These are phyloP conservation scores for Alfaro cultratus DNA, from an alignment of 2,797 vertebrate genomes.

Conservation along the genomic window DNA sequence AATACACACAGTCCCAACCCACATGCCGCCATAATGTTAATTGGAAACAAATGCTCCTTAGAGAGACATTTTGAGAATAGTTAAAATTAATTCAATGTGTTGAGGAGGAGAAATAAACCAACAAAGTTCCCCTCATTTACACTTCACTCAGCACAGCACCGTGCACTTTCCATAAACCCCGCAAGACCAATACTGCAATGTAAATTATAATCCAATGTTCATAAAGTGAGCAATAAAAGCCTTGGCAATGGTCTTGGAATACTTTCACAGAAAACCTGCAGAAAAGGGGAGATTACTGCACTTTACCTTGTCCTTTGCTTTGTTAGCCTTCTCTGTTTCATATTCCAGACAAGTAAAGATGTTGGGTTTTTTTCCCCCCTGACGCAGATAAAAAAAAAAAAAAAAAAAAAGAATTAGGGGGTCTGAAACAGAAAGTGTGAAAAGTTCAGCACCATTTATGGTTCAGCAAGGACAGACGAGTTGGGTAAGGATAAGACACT, in stretches of 20 bases:
- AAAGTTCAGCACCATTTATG: conserved; percentile 26
- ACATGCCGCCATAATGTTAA: conserved; percentile 41
- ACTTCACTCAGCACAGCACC: conserved; percentile 41
- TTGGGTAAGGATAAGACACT: conserved; percentile 19
- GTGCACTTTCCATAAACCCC: conserved; percentile 59
- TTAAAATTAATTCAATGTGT: conserved; percentile 37
- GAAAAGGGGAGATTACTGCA: conserved; percentile 53
- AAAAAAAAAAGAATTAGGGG: conserved; percentile 41
- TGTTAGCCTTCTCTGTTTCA: conserved; percentile 46
- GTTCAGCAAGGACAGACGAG: conserved; percentile 12
- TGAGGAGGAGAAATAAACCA: conserved; percentile 22
- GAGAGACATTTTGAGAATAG: conserved; percentile 32
- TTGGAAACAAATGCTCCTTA: conserved; percentile 42
- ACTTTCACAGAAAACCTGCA: conserved; percentile 53
- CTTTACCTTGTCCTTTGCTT: conserved; percentile 40
- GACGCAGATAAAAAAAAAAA: conserved; percentile 10
- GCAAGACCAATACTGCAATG: conserved; percentile 60
- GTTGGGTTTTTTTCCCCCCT: conserved; percentile 36
- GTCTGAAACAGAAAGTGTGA: conserved; percentile 20
- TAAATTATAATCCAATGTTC: conserved; percentile 63
- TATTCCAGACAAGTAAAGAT: conserved; percentile 58
- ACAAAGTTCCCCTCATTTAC: conserved; percentile 49
- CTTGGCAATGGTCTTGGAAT: conserved; percentile 39
- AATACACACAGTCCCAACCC: conserved; percentile 31
- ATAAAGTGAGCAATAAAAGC: conserved; percentile 64